phyloP scores from a whole-genome alignment of 2,113 vertebrate species.

The Myotis davidii region DNA sequence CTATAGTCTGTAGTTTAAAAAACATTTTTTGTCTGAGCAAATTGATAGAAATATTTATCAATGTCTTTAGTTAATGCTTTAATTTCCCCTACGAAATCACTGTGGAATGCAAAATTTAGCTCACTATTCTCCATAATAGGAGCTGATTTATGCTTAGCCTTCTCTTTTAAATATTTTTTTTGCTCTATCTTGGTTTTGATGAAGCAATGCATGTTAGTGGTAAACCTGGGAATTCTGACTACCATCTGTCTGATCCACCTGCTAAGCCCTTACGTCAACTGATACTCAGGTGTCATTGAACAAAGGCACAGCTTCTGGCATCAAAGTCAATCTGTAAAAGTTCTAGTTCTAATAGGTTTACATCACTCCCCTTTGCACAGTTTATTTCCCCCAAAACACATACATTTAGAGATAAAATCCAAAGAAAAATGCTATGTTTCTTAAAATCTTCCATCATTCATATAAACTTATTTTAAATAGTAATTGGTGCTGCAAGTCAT shows the following conservation, averaged over 20 bases:
- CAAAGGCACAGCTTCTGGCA: constrained; percentile 42
- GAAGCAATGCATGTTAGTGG: constrained; percentile 61
- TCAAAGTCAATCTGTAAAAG: constrained; percentile 9
- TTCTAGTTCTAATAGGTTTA: not conserved
- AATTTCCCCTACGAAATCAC: constrained; percentile 63
- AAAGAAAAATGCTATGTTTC: not conserved
- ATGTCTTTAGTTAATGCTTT: constrained; percentile 69
- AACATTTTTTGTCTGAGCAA: constrained; percentile 70
- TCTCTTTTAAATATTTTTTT: constrained; percentile 64
- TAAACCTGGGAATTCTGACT: constrained; percentile 71
- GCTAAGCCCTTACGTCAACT: constrained; percentile 51
- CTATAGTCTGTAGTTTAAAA: constrained; percentile 67
- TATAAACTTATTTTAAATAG: not conserved
- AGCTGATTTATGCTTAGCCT: constrained; percentile 55
- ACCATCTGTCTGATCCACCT: constrained; percentile 77
- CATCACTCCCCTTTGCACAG: not conserved
- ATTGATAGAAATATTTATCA: constrained; percentile 79
- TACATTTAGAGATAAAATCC: not conserved
- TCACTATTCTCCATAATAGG: not conserved
- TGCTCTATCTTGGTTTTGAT: constrained; percentile 71
- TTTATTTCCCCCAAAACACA: not conserved
- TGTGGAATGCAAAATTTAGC: constrained; percentile 51
- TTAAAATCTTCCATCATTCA: not conserved
- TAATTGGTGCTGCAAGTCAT: not conserved
- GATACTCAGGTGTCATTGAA: constrained; percentile 65